Evolutionary conservation across 2,797 vertebrate genomes (phyloP).

Genomic region (Ara ararauna): DNA sequence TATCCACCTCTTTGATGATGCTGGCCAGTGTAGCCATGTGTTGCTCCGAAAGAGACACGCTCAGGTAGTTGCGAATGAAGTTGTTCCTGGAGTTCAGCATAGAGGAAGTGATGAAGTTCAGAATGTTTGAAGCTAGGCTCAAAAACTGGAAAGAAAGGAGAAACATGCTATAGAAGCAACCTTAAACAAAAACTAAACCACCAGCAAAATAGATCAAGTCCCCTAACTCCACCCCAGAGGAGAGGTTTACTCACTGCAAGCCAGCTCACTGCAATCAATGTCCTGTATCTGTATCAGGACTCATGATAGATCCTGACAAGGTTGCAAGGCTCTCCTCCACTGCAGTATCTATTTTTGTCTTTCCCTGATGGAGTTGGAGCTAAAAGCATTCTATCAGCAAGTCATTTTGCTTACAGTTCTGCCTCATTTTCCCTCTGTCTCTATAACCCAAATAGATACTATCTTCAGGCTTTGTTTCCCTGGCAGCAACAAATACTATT

Average conservation of each 20-base stretch:
- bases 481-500: not conserved
- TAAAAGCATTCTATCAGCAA: not conserved
- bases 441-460: not conserved
- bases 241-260: not conserved
- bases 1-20: constrained; percentile 99
- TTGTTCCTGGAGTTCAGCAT: constrained; percentile 98
- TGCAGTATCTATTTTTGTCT: not conserved
- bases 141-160: constrained; percentile 85
- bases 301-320: not conserved
- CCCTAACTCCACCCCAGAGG: not conserved
- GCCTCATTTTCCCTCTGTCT: not conserved
- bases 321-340: not conserved
- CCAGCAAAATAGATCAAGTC: not conserved
- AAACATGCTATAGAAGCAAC: not conserved
- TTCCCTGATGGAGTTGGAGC: not conserved
- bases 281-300: not conserved
- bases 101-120: constrained; percentile 96
- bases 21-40: constrained; percentile 97
- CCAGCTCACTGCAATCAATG: not conserved
- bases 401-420: not conserved
- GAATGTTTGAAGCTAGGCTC: constrained; percentile 94
- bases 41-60: constrained; percentile 94
- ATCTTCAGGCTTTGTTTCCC: not conserved
- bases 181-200: not conserved
- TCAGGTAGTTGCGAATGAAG: constrained; percentile 98